phyloP scores from a whole-genome alignment of 23 tunicate genomes.

The Diplosoma virens region DNA sequence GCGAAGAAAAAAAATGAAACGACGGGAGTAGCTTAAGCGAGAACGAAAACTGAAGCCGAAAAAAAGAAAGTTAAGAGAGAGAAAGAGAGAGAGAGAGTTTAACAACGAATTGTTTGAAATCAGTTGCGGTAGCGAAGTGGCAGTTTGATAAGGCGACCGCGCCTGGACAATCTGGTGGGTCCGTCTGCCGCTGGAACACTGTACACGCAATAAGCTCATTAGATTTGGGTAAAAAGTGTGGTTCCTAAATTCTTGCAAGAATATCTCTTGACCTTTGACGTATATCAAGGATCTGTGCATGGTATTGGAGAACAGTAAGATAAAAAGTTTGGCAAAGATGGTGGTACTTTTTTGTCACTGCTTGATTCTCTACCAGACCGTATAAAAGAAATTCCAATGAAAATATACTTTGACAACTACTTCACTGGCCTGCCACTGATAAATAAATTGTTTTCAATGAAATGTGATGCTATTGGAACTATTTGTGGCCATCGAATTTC shows the following conservation, averaged over 20 bases:
- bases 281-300: not conserved
- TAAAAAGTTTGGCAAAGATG: conserved; percentile 8
- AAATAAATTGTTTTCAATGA: not conserved
- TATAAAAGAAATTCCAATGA: not conserved
- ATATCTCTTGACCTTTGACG: not conserved
- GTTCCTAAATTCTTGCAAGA: not conserved
- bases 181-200: too few species aligned
- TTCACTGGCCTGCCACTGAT: conserved; percentile 3
- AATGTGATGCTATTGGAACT: conserved; percentile 9
- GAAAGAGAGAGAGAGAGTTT: too few species aligned
- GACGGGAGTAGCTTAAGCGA: too few species aligned
- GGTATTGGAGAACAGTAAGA: not conserved
- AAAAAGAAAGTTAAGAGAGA: too few species aligned
- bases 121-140: too few species aligned
- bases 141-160: too few species aligned
- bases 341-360: not conserved
- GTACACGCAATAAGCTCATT: not conserved
- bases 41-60: too few species aligned
- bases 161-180: too few species aligned
- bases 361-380: not conserved
- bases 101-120: too few species aligned
- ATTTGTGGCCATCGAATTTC: not conserved
- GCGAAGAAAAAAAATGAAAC: too few species aligned
- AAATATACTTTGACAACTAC: not conserved
- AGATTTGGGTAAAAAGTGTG: conserved; percentile 1